Base-by-base conservation (phyloP, 2,888 invertebrate species). In the Blastobasis lacticolella region DNA sequence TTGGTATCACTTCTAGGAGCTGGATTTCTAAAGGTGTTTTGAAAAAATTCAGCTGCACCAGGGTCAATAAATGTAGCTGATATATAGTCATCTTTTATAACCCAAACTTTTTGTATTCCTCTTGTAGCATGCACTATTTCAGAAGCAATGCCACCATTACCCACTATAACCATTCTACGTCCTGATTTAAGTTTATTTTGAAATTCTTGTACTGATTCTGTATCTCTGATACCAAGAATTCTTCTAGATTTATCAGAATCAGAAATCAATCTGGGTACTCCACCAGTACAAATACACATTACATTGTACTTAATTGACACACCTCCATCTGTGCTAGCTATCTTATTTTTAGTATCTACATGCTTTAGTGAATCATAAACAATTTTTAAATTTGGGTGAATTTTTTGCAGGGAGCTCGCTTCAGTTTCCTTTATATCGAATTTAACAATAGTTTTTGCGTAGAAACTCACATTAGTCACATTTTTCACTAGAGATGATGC, bases 91-190 rank as follows among this genome's bases (percentile, higher is more conserved):
- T 99, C 97, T 80, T 96, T 96, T 47, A 99, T 93, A 0, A 95
- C 93, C 99, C 99, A 99, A 54, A 97, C 88, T 49, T 98, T 92
- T 71, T 97, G 92, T 49, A 97, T 91, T 10, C 94, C 93, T 71
- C 91, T 90, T 10, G 98, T 91, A 73, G 97, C 97, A 77, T 96
- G 93, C 51, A 96, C 95, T 61, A 99, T 88, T 89, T 99, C 99
- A 44, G 97, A 98, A 45, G 99, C 99, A 69, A 99, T 99, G 9
- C 99, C 99, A 40, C 99, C 99, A 90, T 99, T 99, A 6, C 99
- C 99, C 49, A 99, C 91, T 46, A 99, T 90, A 0, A 95, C 79
- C 67, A 99, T 90, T 77, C 91, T 92, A 46, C 90, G 91, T 0
- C 97, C 92, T 52, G 83, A 78, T 52, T 85, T 80, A 7, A 99